These are phyloP conservation scores for Myopa tessellatipennis DNA, from an alignment of 2,888 invertebrate species.

Conservation along the genomic window DNA sequence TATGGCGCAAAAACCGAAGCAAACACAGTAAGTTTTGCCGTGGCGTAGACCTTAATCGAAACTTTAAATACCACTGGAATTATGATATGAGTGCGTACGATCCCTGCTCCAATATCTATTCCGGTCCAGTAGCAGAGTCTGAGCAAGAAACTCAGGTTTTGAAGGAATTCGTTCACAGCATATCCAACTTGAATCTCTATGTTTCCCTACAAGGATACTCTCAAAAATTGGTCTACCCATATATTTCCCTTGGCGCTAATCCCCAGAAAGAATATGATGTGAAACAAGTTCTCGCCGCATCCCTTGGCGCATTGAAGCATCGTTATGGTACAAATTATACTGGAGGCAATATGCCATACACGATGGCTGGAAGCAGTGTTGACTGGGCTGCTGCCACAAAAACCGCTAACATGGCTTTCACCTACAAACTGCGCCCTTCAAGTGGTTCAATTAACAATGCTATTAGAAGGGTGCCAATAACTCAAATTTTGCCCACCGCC, in stretches of 20 bases:
- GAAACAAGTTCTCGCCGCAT: slow-evolving; percentile 62
- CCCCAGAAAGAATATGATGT: slow-evolving; percentile 71
- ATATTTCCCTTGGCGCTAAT: slow-evolving; percentile 75
- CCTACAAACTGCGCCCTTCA: slow-evolving; percentile 71
- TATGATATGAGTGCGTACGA: slow-evolving; percentile 69
- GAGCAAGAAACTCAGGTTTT: slow-evolving; percentile 71
- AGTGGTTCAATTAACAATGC: slow-evolving; percentile 62
- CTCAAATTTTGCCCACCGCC: slow-evolving; percentile 75
- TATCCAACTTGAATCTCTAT: slow-evolving; percentile 73
- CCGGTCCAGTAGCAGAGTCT: slow-evolving; percentile 72
- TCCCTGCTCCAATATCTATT: slow-evolving; percentile 68
- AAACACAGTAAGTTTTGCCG: slow-evolving; percentile 64
- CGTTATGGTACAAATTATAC: slow-evolving; percentile 73
- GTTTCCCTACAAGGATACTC: slow-evolving; percentile 82
- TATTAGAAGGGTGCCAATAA: slow-evolving; percentile 76
- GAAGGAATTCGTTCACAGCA: slow-evolving; percentile 70
- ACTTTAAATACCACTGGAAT: slow-evolving; percentile 76
- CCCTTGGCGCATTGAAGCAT: slow-evolving; percentile 66
- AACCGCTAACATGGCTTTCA: slow-evolving; percentile 62
- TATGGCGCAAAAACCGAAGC: slow-evolving; percentile 76
- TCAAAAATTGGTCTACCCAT: slow-evolving; percentile 76
- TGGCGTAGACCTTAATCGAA: slow-evolving; percentile 75
- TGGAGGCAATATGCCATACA: slow-evolving; percentile 72
- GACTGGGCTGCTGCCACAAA: slow-evolving; percentile 81
- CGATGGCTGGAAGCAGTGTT: slow-evolving; percentile 74